Evolutionary conservation across 2,797 vertebrate genomes (phyloP), one percentile per base, ranked within the genome.

Genomic region (Enteromius anoplus): DNA sequence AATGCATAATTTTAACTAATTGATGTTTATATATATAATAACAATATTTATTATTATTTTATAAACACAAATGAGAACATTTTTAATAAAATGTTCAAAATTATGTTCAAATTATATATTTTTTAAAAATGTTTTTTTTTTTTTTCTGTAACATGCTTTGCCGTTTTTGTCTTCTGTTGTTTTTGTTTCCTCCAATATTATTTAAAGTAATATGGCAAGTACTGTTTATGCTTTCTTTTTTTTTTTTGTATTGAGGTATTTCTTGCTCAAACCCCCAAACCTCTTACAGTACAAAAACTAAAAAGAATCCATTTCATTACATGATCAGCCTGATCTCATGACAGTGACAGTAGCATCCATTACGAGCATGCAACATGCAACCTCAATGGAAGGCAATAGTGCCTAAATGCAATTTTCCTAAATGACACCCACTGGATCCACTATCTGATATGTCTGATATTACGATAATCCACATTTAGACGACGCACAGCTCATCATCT

Each of bases 371-470:
- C n/a, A 11, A 62, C 53, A 62, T 7, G 40, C 51, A 47, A n/a
- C 12, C 23, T 47, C 29, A 15, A 8, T 80, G 17, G 14, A 42
- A 45, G 34, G 8, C 65, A 29, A 37, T 11, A 29, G 3, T 49
- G 45, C 29, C 19, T 51, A 26, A 26, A 79, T 42, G 37, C 53
- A 58, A 40, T 70, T 53, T 29, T 58, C n/a, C 17, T 70, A 58
- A 80, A 69, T 42, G 66, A 58, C 49, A 68, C 66, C 66, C 51
- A 55, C 11, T 32, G 51, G 78, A 45, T 45, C 37, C 23, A 58
- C 26, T 26, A 26, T 26, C 34, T 60, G 53, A 45, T 5, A 8
- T 58, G 51, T 70, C 78, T 80, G 51, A 45, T 32, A 2, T 72
- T 47, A 12, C 6, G 3, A 21, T 23, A 23, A n/a, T 23, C 53